phyloP scores from a whole-genome alignment of 1,140 invertebrate genomes.

The Pteromalus puparum region DNA sequence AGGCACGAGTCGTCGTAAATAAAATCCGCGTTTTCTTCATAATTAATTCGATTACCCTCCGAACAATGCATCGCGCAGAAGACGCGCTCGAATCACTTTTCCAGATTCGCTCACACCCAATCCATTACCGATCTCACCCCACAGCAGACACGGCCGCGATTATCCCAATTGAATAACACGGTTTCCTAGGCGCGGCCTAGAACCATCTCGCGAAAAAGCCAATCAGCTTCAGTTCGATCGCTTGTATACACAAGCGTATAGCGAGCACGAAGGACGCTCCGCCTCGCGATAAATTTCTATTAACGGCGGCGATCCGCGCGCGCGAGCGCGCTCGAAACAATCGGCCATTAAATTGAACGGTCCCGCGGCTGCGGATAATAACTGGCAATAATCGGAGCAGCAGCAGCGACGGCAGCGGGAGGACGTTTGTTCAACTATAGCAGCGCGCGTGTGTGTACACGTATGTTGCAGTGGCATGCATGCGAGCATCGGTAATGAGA shows the following conservation, averaged over 20 bases:
- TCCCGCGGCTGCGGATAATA: conserved; percentile 71
- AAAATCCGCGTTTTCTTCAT: too few species aligned
- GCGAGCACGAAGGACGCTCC: neutral
- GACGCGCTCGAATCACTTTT: neutral
- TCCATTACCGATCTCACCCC: neutral
- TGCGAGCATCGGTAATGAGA: conserved; percentile 75
- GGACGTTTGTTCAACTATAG: neutral
- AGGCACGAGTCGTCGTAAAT: too few species aligned
- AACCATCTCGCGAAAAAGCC: neutral
- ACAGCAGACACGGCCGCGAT: neutral
- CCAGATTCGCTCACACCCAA: neutral
- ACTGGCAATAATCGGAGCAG: conserved; percentile 70
- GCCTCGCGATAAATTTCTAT: conserved; percentile 72
- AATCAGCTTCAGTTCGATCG: neutral
- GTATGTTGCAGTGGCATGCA: conserved; percentile 58
- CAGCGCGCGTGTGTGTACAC: neutral
- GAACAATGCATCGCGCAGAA: neutral
- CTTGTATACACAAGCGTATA: neutral
- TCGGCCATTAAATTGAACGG: conserved; percentile 73
- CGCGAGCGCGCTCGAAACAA: conserved; percentile 68
- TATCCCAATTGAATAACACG: conserved; percentile 27
- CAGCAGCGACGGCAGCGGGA: conserved; percentile 19
- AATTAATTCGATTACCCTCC: too few species aligned
- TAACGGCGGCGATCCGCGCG: conserved; percentile 58
- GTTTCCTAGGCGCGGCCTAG: neutral